These are phyloP conservation scores for Theonella swinhoei DNA, from an alignment of 37 sponge, comb jelly and placozoan species.

Conservation along the genomic window DNA sequence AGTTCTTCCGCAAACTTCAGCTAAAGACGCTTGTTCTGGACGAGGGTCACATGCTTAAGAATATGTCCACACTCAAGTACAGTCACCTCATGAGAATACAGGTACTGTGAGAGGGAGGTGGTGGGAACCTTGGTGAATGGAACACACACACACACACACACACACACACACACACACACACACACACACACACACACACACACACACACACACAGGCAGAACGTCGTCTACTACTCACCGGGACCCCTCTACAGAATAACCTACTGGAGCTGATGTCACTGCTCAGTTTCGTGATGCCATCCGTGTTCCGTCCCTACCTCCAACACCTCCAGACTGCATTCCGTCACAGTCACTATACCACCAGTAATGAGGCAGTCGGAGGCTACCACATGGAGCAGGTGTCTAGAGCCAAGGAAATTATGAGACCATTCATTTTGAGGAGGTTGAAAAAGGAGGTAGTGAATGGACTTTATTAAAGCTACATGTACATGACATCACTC, in stretches of 20 bases:
- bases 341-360: constrained; percentile 3
- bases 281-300: constrained; percentile 65
- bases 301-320: constrained; percentile 20
- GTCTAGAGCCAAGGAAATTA: constrained; percentile 48
- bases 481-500: not conserved
- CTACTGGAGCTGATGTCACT: constrained; percentile 68
- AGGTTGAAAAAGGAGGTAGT: constrained; percentile 56
- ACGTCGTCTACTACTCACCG: constrained; percentile 56
- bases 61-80: constrained; percentile 58
- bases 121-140: not conserved
- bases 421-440: constrained; percentile 59
- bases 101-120: constrained; percentile 8
- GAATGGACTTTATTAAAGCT: not conserved
- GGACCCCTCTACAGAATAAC: constrained; percentile 74
- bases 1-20: constrained; percentile 37
- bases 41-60: constrained; percentile 75
- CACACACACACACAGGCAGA: no score
- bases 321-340: constrained; percentile 4
- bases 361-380: constrained; percentile 8
- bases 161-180: no score
- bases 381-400: constrained; percentile 38
- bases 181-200: no score
- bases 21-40: constrained; percentile 55
- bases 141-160: no score
- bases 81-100: constrained; percentile 49